Percentiles rank a stretch among this genome's conserved stretches.
These are phyloP conservation scores for Petaurus breviceps DNA, from an alignment of 2,113 vertebrate species.

Conservation along the genomic window DNA sequence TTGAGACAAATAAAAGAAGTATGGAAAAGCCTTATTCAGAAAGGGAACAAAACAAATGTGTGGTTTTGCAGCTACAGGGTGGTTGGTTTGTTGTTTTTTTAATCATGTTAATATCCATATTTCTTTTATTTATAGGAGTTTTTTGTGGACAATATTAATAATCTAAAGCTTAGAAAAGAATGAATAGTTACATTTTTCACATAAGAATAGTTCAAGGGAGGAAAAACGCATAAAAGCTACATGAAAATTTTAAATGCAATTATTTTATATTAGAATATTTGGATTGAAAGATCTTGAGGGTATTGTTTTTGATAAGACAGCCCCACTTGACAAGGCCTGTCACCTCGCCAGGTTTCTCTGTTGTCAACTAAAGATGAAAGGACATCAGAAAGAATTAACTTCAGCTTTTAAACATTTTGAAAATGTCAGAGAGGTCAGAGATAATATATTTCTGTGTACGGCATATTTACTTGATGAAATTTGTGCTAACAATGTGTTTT, in stretches of 20 bases:
- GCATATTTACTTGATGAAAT: constrained; percentile 85
- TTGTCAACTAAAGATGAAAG: constrained; percentile 85
- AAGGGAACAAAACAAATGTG: constrained; percentile 42
- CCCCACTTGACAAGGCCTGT: constrained; percentile 84
- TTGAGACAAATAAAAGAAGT: constrained; percentile 57
- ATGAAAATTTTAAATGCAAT: constrained; percentile 85
- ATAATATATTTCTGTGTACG: constrained; percentile 80
- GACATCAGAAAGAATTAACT: constrained; percentile 87
- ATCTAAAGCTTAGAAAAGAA: constrained; percentile 10
- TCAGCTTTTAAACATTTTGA: constrained; percentile 88
- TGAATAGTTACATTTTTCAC: constrained; percentile 26
- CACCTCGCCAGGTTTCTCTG: constrained; percentile 82
- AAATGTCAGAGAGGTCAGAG: constrained; percentile 86
- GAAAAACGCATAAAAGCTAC: constrained; percentile 64
- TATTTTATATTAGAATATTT: constrained; percentile 85
- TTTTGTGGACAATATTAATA: constrained; percentile 14
- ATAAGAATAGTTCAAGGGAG: constrained; percentile 24
- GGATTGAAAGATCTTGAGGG: constrained; percentile 82
- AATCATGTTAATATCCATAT: neutral
- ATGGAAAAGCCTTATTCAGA: neutral
- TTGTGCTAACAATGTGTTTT: constrained; percentile 84
- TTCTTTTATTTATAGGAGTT: neutral
- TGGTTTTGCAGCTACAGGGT: neutral
- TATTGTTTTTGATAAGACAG: constrained; percentile 85
- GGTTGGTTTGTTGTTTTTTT: neutral